Base-by-base conservation (phyloP, 2,888 invertebrate species). In the Mongoloraphidia duomilia region DNA sequence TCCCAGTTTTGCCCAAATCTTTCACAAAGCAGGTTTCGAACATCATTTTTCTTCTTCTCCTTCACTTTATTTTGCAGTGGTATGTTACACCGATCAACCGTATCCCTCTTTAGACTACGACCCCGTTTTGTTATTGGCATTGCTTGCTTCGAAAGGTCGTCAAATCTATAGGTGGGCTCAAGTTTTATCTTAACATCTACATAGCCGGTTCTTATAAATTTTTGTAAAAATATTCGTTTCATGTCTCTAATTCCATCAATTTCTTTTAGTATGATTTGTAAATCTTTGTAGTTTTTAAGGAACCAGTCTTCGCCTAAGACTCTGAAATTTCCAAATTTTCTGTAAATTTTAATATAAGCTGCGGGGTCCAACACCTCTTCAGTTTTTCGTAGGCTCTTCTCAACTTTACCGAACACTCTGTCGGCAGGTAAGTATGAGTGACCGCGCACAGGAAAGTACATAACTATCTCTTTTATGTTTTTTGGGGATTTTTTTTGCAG, bases 401-500 rank as follows among this genome's bases (percentile, higher is more conserved):
- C 33, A 17, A 17, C 26, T 46, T 34, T 34, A 36, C 17, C 17
- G 17, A 46, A 46, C 37, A 49, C 45, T 34, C 34, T 12, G n/a
- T 49, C 42, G 12, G 36, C 42, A 13, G 43, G 43, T 14, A 49
- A 17, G 35, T 34, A 49, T 37, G 45, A 46, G 44, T 49, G 45
- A 8, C 49, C 49, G 14, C 49, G 46, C 33, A 49, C 49, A 36
- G 49, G 44, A 49, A 46, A 49, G 4, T 17, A 17, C 17, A 17
- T 17, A 17, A 17, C 17, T 42, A 55, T 55, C 34, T 50, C 50
- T 41, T 57, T 46, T 17, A 56, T 37, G 38, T 51, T 44, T 34
- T 44, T 50, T 44, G 54, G 55, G 26, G 54, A 51, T 51, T 54
- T 48, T 17, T 49, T 52, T 34, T 48, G 44, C 35, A 57, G 54